phyloP scores from a whole-genome alignment of 2,797 vertebrate species.

The Malurus splendens region DNA sequence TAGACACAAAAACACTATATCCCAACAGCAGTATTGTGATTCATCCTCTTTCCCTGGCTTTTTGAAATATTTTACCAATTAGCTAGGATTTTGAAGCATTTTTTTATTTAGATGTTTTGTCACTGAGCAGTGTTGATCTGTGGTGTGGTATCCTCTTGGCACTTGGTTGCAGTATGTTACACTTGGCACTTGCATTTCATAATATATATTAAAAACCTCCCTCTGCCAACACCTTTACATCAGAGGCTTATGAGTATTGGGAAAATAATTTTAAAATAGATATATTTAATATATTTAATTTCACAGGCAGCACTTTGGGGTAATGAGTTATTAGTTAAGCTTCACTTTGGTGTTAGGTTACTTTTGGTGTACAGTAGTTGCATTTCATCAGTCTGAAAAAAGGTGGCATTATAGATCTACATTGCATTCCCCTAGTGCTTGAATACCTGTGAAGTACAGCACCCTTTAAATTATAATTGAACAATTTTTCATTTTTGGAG shows the following conservation, averaged over 20 bases:
- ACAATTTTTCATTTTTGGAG: background rate
- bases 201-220: background rate
- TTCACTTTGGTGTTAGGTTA: background rate
- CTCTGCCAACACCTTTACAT: background rate
- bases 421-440: background rate
- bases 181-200: background rate
- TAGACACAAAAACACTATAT: background rate
- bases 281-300: background rate
- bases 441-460: constrained; percentile 22
- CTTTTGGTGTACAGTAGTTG: constrained; percentile 13
- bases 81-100: background rate
- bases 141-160: background rate
- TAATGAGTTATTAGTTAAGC: background rate
- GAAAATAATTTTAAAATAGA: background rate
- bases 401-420: constrained; percentile 67
- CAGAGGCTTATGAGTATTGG: background rate
- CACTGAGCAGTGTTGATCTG: background rate
- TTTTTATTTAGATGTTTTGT: background rate
- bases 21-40: background rate
- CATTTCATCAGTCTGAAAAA: constrained; percentile 62
- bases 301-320: background rate
- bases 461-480: background rate
- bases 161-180: background rate
- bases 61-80: background rate
- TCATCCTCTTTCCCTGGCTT: background rate